These are phyloP conservation scores for Oscheius sp. DNA, from an alignment of 2,888 invertebrate genomes.

Conservation along the genomic window DNA sequence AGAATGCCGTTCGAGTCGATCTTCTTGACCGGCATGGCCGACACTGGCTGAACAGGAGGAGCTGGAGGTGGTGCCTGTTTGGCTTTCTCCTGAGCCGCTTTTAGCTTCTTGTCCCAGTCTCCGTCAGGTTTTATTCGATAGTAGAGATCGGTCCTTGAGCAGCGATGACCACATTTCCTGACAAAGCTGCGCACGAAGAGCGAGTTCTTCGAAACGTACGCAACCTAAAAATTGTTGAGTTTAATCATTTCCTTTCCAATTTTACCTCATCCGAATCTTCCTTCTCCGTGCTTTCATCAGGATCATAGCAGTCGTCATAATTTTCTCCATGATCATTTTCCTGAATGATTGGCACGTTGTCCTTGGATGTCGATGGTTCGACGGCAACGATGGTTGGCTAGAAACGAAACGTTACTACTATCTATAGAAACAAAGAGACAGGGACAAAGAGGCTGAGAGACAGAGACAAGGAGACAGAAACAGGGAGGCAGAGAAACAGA, in stretches of 20 bases:
- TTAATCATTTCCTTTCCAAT: background rate
- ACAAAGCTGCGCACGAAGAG: slow-evolving; percentile 19
- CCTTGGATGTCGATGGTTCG: slow-evolving; percentile 35
- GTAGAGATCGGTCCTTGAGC: slow-evolving; percentile 37
- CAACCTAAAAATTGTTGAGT: slow-evolving; percentile 15
- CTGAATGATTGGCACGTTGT: background rate
- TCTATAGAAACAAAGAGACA: no score
- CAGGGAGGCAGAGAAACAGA: no score
- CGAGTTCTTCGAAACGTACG: slow-evolving; percentile 10
- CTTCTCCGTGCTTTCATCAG: slow-evolving; percentile 32
- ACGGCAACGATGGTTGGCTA: background rate
- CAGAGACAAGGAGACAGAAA: no score
- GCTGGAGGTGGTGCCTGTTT: slow-evolving; percentile 27
- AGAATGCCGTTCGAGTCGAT: slow-evolving; percentile 19
- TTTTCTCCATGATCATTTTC: slow-evolving; percentile 16
- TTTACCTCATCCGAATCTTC: slow-evolving; percentile 30
- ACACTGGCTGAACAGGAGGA: background rate
- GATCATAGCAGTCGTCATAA: slow-evolving; percentile 24
- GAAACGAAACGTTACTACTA: background rate
- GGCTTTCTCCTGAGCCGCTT: slow-evolving; percentile 19
- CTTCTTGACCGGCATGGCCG: slow-evolving; percentile 26
- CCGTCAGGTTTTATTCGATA: slow-evolving; percentile 34
- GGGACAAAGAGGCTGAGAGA: no score
- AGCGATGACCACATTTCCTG: slow-evolving; percentile 36
- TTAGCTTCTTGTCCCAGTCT: slow-evolving; percentile 9